Base-by-base conservation (phyloP, 1,140 invertebrate species). In the Tetraneura akinire region DNA sequence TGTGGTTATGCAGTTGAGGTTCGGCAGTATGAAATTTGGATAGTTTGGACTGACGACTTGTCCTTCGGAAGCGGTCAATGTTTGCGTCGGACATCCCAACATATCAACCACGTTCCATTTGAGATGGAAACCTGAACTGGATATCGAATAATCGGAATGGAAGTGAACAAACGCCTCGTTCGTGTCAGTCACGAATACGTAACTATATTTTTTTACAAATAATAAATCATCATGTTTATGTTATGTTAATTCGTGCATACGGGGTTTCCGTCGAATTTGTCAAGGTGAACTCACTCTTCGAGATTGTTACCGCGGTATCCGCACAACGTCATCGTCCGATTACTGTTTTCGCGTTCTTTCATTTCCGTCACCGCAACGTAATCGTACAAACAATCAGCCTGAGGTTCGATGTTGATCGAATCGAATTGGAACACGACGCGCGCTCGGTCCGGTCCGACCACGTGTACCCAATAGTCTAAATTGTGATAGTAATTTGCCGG, bases 341-440 rank as follows among this genome's bases (percentile, higher is more conserved):
- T 37, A 8, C 8, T 37, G 29, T 76, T 70, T 37, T 80, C 80
- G 3, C 64, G 62, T 47, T 90, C 85, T 83, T 90, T 88, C 3
- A 9, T 23, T 47, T 78, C 74, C 37, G 45, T 14, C 21, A 78
- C 74, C 2, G 74, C 16, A 29, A 94, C 86, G 85, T 88, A 93
- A 85, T 94, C 93, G 84, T 94, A 94, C 0, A 93, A 87, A 83
- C 92, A 94, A 80, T 93, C 88, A 26, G 88, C 86, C 85, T 94
- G 92, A 80, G 87, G 87, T 84, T 94, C 93, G 11, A 94, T 83
- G 82, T 93, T 91, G 11, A 94, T 85, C 53, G 87, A 86, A 14
- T 88, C 84, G 83, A 93, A 92, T 81, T 89, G 88, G 68, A 93
- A 85, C 0, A 92, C 88, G 0, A 93, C 87, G 21, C 91, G 85